Evolutionary conservation across 92 coral and sea anemone genomes (phyloP), one percentile per base, ranked within the genome.

Genomic region (Heliopora coerulea): DNA sequence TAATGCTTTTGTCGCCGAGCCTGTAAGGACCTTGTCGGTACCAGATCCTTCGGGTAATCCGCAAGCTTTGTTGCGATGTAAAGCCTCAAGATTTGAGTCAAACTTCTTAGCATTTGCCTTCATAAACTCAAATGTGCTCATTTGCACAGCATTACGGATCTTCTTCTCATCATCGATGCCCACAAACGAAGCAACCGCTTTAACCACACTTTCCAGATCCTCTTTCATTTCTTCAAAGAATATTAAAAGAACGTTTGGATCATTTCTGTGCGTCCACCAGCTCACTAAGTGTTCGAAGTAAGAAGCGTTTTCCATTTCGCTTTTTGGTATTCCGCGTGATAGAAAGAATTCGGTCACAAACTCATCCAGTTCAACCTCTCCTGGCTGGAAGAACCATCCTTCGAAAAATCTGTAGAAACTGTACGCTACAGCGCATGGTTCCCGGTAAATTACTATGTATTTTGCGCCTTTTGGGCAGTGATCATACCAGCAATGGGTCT

Each of bases 181-280:
- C 67, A 61, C 29, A 61, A 61, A 61, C 44, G 21, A 29, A 28
- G 67, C 67, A 21, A 61, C 44, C 15, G 67, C 67, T 32, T 21
- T 61, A 3, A 61, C 67, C 13, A 24, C 67, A 27, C 42, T 24
- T 61, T 61, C 67, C 41, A 61, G 67, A 24, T 61, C 88, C 63
- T 68, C 64, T 59, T 84, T 84, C 74, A 84, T 40, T 68, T 84
- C 82, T 27, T 84, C 88, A 54, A 72, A 80, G 59, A 62, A 79
- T 29, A 84, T 52, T 59, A 56, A 59, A 29, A 84, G 68, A 42
- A 84, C 76, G 37, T 84, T 80, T 7, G 66, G 58, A 17, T 80
- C 79, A 25, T 84, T 42, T 41, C 68, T 54, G 62, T 84, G 79
- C 34, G 58, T 39, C 85, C 85, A 84, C 88, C 88, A 84, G 48